Percentiles rank a stretch among this genome's conserved stretches.
Evolutionary conservation across 2,797 vertebrate genomes (phyloP).

Genomic region (Esox masquinongy): DNA sequence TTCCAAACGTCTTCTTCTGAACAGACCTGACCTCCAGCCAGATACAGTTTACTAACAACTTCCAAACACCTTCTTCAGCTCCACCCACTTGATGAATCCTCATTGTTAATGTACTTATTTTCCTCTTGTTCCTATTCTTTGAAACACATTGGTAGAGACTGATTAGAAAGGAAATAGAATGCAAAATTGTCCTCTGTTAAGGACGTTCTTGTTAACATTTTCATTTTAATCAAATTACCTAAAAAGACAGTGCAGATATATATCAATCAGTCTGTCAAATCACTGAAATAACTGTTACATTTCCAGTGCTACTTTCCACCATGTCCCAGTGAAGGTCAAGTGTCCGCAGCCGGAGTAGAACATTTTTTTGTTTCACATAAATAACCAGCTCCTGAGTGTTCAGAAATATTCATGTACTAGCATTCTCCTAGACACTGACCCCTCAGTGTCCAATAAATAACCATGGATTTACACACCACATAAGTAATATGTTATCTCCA

Average conservation of each 20-base stretch:
- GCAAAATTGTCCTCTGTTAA: not conserved
- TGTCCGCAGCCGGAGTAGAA: constrained; percentile 25
- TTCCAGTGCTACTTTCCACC: not conserved
- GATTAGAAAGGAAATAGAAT: not conserved
- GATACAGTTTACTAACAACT: no score
- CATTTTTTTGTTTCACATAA: constrained; percentile 46
- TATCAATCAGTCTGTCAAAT: not conserved
- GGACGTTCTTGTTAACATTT: not conserved
- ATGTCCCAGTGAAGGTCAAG: constrained; percentile 36
- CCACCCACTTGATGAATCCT: constrained; percentile 55
- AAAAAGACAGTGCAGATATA: not conserved
- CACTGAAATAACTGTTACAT: not conserved
- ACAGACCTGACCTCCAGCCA: no score
- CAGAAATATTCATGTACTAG: constrained; percentile 56
- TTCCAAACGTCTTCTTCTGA: not conserved
- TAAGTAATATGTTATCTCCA: constrained; percentile 34
- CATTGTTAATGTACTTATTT: constrained; percentile 39
- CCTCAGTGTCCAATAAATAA: constrained; percentile 64
- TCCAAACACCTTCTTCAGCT: constrained; percentile 28
- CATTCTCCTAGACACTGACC: constrained; percentile 30
- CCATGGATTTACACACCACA: constrained; percentile 48
- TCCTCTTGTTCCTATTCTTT: constrained; percentile 39
- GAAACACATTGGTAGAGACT: not conserved
- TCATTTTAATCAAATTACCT: not conserved
- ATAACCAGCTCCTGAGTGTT: constrained; percentile 52